Evolutionary conservation across 2,888 invertebrate species (phyloP).

Genomic region (Cataglyphis albicans): DNA sequence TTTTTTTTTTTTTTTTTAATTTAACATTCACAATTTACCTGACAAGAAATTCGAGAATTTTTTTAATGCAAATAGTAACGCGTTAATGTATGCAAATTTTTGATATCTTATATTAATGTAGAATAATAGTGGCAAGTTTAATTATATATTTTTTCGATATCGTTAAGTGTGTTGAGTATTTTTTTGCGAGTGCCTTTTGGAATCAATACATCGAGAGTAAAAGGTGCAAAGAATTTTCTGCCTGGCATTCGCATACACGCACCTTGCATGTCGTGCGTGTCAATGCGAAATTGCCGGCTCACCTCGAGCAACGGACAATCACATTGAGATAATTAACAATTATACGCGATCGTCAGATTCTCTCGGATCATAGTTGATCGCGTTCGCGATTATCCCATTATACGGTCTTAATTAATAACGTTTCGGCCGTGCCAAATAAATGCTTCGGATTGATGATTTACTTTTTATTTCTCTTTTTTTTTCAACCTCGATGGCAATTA

Average conservation of each 20-base stretch:
- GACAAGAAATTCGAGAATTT: not conserved
- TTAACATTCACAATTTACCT: not conserved
- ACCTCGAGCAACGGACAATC: slow-evolving; percentile 45
- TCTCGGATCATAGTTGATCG: slow-evolving; percentile 18
- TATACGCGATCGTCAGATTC: slow-evolving; percentile 43
- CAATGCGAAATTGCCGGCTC: slow-evolving; percentile 59
- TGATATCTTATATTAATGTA: not conserved
- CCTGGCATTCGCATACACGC: not conserved
- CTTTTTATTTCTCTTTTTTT: not conserved
- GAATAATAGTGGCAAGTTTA: not conserved
- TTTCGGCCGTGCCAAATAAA: slow-evolving; percentile 16
- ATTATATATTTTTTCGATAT: slow-evolving; percentile 10
- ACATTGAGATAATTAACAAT: slow-evolving; percentile 64
- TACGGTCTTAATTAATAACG: slow-evolving; percentile 40
- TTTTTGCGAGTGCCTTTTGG: slow-evolving; percentile 28
- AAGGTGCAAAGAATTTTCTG: slow-evolving; percentile 14
- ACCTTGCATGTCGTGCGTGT: slow-evolving; percentile 60
- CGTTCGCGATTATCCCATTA: slow-evolving; percentile 47
- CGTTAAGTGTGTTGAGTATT: not conserved
- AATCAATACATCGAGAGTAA: slow-evolving; percentile 24
- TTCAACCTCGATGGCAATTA: slow-evolving; percentile 27
- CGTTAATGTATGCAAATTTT: not conserved
- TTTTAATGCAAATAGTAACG: not conserved
- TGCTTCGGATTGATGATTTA: slow-evolving; percentile 17
- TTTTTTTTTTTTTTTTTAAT: not conserved